Conservation (phyloP, 2,888 invertebrate species). For the Cyclophora albipunctata region DNA sequence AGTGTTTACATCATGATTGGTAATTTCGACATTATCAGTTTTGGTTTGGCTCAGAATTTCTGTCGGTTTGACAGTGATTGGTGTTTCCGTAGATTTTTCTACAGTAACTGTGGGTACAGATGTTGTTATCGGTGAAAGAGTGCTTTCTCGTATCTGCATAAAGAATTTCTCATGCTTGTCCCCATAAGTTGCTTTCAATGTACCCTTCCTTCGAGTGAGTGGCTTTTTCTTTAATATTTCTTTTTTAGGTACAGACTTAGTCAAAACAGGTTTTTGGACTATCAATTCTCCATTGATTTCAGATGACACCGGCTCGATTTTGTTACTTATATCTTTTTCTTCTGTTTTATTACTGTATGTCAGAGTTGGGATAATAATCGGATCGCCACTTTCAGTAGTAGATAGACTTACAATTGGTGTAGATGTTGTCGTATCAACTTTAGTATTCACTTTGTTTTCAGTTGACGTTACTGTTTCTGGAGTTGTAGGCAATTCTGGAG, state of each 20-base stretch:
- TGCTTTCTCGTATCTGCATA: slow-evolving; percentile 23
- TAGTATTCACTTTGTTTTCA: slow-evolving; percentile 4
- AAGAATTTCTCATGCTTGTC: slow-evolving; percentile 62
- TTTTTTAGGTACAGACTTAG: slow-evolving; percentile 41
- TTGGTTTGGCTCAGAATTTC: too few species aligned
- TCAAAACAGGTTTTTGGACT: slow-evolving; percentile 40
- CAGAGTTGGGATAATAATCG: slow-evolving; percentile 51
- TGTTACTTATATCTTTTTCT: slow-evolving; percentile 40
- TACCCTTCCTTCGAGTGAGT: slow-evolving; percentile 61
- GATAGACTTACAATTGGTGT: slow-evolving; percentile 7
- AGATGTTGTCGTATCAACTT: slow-evolving; percentile 9
- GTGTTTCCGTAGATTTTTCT: slow-evolving; percentile 1
- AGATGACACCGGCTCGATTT: slow-evolving; percentile 38
- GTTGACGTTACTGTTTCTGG: slow-evolving; percentile 7
- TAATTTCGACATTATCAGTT: too few species aligned
- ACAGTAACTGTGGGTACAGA: neutral
- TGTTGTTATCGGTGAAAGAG: neutral
- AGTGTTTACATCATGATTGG: too few species aligned
- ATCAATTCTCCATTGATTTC: slow-evolving; percentile 48
- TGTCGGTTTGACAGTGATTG: too few species aligned
- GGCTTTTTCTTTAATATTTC: slow-evolving; percentile 54
- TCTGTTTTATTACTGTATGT: slow-evolving; percentile 33
- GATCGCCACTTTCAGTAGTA: slow-evolving; percentile 29
- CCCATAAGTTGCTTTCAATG: slow-evolving; percentile 69
- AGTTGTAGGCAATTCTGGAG: slow-evolving; percentile 3